Evolutionary conservation across 1,140 invertebrate species (phyloP).

Genomic region (Fragariocoptes setiger): DNA sequence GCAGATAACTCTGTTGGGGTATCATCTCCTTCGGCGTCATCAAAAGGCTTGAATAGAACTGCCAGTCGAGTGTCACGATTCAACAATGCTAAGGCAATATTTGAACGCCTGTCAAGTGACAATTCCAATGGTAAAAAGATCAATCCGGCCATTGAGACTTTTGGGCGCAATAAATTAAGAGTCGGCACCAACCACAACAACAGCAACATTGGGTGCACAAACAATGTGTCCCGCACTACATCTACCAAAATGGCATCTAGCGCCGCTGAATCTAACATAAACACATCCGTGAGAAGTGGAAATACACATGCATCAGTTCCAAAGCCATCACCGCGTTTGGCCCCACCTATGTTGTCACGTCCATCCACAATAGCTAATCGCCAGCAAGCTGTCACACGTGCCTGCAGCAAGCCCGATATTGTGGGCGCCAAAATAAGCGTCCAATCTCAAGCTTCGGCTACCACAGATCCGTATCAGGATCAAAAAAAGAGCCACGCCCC

Average conservation of each 20-base stretch:
- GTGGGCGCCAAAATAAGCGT: neutral
- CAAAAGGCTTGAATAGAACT: constrained; percentile 21
- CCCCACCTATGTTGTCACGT: neutral
- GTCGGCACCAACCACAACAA: neutral
- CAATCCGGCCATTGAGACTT: neutral
- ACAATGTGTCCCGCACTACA: neutral
- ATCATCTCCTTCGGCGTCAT: too few species aligned
- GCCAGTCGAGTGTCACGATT: constrained; percentile 62
- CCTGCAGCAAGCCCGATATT: neutral
- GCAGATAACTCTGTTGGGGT: too few species aligned
- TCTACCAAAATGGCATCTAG: neutral
- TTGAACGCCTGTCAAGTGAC: constrained; percentile 34
- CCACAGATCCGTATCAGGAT: neutral
- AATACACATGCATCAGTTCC: too few species aligned
- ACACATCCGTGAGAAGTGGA: neutral
- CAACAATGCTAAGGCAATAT: constrained; percentile 61
- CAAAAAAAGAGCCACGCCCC: neutral
- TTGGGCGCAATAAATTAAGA: constrained; percentile 11
- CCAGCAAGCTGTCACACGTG: neutral
- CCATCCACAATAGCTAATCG: neutral
- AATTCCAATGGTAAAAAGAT: neutral
- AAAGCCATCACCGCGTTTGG: too few species aligned
- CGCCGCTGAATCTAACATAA: constrained; percentile 6
- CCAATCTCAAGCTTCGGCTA: neutral
- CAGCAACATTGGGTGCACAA: neutral